Base-by-base conservation (phyloP, 2,113 vertebrate species). In the Tursiops truncatus region DNA sequence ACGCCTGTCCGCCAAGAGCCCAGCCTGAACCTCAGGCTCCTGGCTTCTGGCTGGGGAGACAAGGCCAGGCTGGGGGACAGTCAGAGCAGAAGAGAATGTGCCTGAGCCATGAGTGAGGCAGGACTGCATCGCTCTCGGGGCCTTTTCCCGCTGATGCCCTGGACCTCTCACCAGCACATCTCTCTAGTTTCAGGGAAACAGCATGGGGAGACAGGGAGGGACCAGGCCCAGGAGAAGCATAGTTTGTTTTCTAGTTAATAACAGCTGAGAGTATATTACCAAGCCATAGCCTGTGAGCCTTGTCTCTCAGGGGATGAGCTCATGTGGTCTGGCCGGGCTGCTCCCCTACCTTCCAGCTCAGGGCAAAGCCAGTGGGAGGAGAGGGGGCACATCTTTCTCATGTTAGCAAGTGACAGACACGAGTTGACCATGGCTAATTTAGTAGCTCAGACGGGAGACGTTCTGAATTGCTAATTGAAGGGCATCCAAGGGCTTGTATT, bases 161-260 rank as follows among this genome's bases (percentile, higher is more conserved):
- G 76, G 15, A n/a, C 10, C 7, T 58, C 28, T 26, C 9, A 23
- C 14, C 11, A 17, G 58, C 33, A 26, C 23, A 3, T 36, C 81
- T 26, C 28, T 33, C 58, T 53, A 0, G 11, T 10, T 28, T 70
- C 9, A 5, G 58, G 33, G 21, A 62, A 18, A 20, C 47, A 13
- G 8, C 0, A 0, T 6, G 11, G 38, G 15, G n/a, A 15, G 41
- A 17, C 58, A 14, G 31, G 6, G 41, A 50, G 3, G 38, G 13
- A 4, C 18, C 89, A 1, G 28, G 38, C 15, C 15, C 13, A n/a
- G 15, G 82, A 31, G 17, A 71, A 74, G 56, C 12, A 10, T 31
- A 9, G 11, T 10, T 31, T 18, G 44, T 53, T 33, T 74, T 74
- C 56, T 56, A 56, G 68, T 86, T 47, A 60, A 60, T 60, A 18